Base-by-base conservation (phyloP, 2,113 vertebrate species). In the Cygnus atratus region DNA sequence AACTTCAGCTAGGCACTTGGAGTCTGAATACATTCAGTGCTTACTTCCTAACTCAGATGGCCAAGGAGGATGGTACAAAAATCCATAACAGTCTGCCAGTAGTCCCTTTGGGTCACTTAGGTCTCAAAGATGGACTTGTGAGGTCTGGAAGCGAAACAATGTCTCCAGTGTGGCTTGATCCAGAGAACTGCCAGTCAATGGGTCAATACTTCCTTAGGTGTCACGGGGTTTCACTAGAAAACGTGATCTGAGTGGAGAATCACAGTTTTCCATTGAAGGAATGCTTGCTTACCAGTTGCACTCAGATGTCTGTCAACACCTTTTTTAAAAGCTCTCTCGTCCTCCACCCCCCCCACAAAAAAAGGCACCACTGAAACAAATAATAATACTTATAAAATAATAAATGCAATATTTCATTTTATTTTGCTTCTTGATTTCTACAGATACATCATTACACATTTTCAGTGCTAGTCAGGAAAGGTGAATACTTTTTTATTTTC, bases 401-500 rank as follows among this genome's bases (percentile, higher is more conserved):
- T 25, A 55, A 35, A 59, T 35, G 39, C 5, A 10, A 33, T 4
- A n/a, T 2, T 67, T 52, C 31, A 2, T 70, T 75, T 21, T 29
- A 4, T 17, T 89, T 84, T 41, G 6, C 3, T 70, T 65, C 43
- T 77, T 61, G 11, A 50, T 44, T 68, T 70, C 44, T 48, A 5
- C 4, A 33, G 16, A 52, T 22, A 57, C 3, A 25, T 41, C 1
- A 3, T 2, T 3, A 46, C 6, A 9, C 0, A 0, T 24, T 80
- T 59, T n/a, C 67, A 85, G 10, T 63, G 37, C 4, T 18, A 52
- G 31, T 39, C 22, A 62, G 50, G 16, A 71, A 78, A 62, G 6
- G 12, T 19, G 13, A 4, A 39, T 21, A 26, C 1, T 50, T 79
- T 31, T 48, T 20, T 9, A 10, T 72, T 61, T 73, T 41, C 14